These are phyloP conservation scores for Meloidogyne chitwoodi DNA, from an alignment of 1,140 invertebrate genomes.

Conservation along the genomic window DNA sequence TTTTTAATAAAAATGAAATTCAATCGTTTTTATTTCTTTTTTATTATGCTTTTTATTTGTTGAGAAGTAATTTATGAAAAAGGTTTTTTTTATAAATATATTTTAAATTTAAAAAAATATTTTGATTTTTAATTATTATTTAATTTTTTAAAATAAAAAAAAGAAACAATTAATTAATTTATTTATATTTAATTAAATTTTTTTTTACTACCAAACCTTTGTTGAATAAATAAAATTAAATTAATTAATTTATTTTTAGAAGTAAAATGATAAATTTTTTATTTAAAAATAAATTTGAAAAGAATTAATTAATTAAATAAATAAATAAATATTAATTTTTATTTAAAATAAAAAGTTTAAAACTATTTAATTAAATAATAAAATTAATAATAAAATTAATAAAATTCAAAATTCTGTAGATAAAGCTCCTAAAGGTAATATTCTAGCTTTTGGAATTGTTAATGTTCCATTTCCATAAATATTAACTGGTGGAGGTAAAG, in stretches of 20 bases:
- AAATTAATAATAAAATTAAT: neutral
- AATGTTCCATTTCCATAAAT: neutral
- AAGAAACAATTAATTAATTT: too few relatives aligned
- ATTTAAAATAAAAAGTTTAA: too few relatives aligned
- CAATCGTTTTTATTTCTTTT: neutral
- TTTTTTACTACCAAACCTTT: too few relatives aligned
- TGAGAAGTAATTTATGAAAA: neutral
- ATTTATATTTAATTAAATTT: too few relatives aligned
- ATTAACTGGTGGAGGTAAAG: neutral
- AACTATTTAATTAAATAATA: neutral
- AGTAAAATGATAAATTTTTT: neutral
- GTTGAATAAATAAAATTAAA: too few relatives aligned
- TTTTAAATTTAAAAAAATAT: neutral
- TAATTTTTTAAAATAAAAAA: neutral
- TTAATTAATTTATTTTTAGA: neutral
- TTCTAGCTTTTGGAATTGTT: neutral
- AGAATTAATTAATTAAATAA: neutral
- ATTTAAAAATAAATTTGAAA: neutral
- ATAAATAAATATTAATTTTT: too few relatives aligned
- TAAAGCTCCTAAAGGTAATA: neutral
- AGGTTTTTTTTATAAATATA: neutral
- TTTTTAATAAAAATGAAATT: neutral
- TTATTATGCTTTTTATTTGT: neutral
- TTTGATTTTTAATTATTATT: neutral
- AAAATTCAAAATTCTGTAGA: neutral